Evolutionary conservation across 2,888 invertebrate genomes (phyloP).

Genomic region (Odontomyia ornata): DNA sequence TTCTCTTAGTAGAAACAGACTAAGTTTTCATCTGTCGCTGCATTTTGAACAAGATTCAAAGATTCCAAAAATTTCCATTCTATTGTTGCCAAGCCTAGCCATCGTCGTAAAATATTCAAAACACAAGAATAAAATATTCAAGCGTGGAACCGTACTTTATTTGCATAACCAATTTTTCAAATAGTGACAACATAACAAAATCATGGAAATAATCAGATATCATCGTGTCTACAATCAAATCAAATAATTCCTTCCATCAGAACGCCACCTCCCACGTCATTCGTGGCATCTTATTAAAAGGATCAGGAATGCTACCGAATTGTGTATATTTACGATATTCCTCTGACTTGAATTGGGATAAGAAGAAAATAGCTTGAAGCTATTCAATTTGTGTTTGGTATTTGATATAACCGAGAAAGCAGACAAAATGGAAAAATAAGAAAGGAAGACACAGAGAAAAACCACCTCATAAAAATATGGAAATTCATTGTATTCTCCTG

Average conservation of each 20-base stretch:
- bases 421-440: neutral
- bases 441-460: neutral
- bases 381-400: conserved; percentile 34
- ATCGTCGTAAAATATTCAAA: too few relatives aligned
- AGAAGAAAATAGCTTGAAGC: conserved; percentile 32
- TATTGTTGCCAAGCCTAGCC: too few relatives aligned
- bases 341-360: neutral
- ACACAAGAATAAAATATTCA: too few relatives aligned
- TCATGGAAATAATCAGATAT: neutral
- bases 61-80: too few relatives aligned
- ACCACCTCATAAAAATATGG: conserved; percentile 1
- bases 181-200: neutral
- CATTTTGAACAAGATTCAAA: too few relatives aligned
- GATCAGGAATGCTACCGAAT: neutral
- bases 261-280: conserved; percentile 3
- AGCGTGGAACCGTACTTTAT: too few relatives aligned
- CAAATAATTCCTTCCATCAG: neutral
- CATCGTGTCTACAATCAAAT: neutral
- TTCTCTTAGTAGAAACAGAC: too few relatives aligned
- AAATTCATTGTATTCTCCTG: neutral
- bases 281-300: conserved; percentile 24
- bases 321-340: conserved; percentile 17
- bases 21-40: too few relatives aligned
- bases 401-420: conserved; percentile 5
- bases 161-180: too few relatives aligned